Conservation (phyloP, 2,888 invertebrate genomes). For the Autographa gamma region DNA sequence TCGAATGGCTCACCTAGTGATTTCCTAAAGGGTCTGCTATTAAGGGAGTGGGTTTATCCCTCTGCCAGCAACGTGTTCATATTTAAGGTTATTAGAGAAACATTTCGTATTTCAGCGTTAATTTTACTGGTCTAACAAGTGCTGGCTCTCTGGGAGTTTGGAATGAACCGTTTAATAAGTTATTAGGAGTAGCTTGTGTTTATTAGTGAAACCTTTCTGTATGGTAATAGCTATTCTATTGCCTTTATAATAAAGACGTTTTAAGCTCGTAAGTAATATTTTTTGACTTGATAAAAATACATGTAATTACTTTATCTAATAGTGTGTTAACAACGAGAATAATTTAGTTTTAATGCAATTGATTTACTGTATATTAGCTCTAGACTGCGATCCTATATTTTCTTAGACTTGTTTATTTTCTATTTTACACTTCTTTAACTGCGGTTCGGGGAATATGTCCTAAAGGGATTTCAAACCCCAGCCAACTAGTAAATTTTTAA, state of each 20-base stretch:
- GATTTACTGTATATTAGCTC: too few relatives aligned
- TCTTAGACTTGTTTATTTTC: neutral
- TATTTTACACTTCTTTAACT: neutral
- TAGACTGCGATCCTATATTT: too few relatives aligned
- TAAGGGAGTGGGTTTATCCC: constrained; percentile 73
- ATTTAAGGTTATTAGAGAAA: constrained; percentile 64
- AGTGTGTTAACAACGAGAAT: too few relatives aligned
- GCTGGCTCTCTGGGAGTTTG: constrained; percentile 35
- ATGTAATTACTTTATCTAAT: too few relatives aligned
- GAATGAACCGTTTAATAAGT: constrained; percentile 36
- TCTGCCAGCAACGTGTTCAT: constrained; percentile 69
- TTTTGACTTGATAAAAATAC: too few relatives aligned
- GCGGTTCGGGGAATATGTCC: neutral
- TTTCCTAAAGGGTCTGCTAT: constrained; percentile 75
- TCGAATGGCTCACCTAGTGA: constrained; percentile 74
- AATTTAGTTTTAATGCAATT: too few relatives aligned
- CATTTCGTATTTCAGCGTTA: constrained; percentile 57
- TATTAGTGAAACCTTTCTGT: constrained; percentile 7
- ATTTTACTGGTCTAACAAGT: constrained; percentile 51
- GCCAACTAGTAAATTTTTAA: constrained; percentile 1
- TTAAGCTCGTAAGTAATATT: neutral
- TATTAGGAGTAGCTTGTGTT: constrained; percentile 39
- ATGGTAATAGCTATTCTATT: neutral
- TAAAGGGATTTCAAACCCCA: neutral
- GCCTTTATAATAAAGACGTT: neutral